These are phyloP conservation scores for Caenorhabditis inopinata DNA, from an alignment of 1,140 invertebrate genomes.

Conservation along the genomic window DNA sequence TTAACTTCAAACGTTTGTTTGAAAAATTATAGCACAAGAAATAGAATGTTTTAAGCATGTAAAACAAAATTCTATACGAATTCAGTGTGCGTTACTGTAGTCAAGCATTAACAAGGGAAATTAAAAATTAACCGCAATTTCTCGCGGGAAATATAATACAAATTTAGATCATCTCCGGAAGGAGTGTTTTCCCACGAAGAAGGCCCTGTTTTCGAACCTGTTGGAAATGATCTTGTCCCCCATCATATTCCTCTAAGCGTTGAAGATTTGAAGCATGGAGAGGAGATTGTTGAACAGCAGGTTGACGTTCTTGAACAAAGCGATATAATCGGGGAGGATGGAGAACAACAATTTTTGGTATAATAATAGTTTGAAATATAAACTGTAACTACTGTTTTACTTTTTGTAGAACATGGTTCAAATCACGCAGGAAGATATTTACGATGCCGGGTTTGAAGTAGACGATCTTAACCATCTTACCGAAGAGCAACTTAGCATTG, in stretches of 20 bases:
- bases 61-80: too few species aligned
- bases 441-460: constrained; percentile 14
- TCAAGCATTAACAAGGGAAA: too few species aligned
- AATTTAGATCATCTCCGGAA: neutral
- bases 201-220: neutral
- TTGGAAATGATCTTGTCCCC: neutral
- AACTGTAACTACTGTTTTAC: neutral
- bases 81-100: too few species aligned
- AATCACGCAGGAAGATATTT: constrained; percentile 11
- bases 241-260: neutral
- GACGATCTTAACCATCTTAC: constrained; percentile 3
- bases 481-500: constrained; percentile 12
- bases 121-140: neutral
- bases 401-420: neutral
- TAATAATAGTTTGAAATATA: neutral
- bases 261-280: neutral
- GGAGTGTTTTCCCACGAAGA: neutral
- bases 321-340: neutral
- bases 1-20: too few species aligned
- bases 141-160: too few species aligned
- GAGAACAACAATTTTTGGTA: constrained; percentile 2
- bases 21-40: too few species aligned
- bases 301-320: neutral
- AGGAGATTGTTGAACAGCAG: neutral
- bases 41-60: too few species aligned